Conservation (phyloP, 2,888 invertebrate genomes). For the Netelia inedita region DNA sequence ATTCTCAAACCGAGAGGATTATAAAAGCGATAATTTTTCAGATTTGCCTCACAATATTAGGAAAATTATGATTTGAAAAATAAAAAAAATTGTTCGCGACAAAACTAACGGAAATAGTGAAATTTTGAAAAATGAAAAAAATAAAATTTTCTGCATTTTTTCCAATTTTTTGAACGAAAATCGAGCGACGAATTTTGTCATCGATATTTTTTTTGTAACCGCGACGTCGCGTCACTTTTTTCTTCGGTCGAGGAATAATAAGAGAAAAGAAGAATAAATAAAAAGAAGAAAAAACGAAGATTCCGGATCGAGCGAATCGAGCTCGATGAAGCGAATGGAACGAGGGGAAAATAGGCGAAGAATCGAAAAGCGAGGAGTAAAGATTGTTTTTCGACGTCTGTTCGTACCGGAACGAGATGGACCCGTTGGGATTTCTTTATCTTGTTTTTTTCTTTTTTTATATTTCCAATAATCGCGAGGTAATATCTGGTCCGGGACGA, state of each 20-base stretch:
- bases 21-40: not conserved
- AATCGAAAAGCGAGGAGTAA: not conserved
- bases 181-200: not conserved
- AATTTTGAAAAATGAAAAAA: no score
- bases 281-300: not conserved
- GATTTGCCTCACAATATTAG: no score
- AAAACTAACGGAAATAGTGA: no score
- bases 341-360: not conserved
- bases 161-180: not conserved
- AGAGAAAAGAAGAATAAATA: no score
- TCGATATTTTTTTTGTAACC: not conserved
- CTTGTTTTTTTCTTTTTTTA: not conserved
- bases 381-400: slow-evolving; percentile 3
- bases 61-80: no score
- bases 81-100: no score
- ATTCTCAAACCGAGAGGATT: not conserved
- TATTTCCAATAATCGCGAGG: slow-evolving; percentile 8
- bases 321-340: not conserved
- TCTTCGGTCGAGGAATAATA: not conserved
- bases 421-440: not conserved
- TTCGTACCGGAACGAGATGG: slow-evolving; percentile 1
- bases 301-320: not conserved
- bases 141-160: no score
- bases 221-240: not conserved
- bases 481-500: slow-evolving; percentile 16